Conservation (phyloP, 2,797 vertebrate species). For the Coranthus polyacanthus region DNA sequence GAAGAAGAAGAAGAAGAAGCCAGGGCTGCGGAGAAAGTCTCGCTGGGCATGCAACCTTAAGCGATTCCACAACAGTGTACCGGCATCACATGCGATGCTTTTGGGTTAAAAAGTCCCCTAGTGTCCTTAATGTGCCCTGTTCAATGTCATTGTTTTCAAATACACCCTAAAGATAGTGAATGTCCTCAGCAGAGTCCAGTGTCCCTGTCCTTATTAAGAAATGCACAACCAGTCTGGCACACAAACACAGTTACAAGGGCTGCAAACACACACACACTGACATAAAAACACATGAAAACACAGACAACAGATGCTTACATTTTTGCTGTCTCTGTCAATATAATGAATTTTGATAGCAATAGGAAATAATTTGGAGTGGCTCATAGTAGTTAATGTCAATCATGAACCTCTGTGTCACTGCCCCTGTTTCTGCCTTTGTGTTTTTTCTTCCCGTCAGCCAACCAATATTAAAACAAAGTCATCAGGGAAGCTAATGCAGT, state of each 20-base stretch:
- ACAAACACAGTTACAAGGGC: conserved; percentile 21
- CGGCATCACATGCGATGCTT: conserved; percentile 13
- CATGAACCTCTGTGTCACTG: no score
- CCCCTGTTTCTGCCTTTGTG: no score
- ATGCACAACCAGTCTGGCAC: conserved; percentile 33
- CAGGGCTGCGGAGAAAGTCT: conserved; percentile 9
- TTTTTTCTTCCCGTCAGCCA: no score
- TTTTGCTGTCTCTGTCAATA: no score
- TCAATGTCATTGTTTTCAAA: conserved; percentile 53
- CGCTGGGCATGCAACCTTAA: neutral
- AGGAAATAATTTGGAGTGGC: no score
- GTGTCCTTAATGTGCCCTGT: conserved; percentile 27
- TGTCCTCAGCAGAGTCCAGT: conserved; percentile 35
- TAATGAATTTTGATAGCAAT: no score
- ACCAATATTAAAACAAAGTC: no score
- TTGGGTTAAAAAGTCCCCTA: conserved; percentile 49
- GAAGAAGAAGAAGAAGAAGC: conserved; percentile 2
- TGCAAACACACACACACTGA: neutral
- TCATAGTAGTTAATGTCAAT: no score
- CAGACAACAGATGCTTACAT: neutral
- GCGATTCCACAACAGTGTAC: conserved; percentile 11
- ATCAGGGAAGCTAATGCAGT: no score
- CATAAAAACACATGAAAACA: conserved; percentile 12
- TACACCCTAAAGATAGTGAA: conserved; percentile 40
- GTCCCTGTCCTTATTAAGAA: conserved; percentile 50